Evolutionary conservation across 2,888 invertebrate species (phyloP), one percentile per base, ranked within the genome.

Genomic region (Steinernema hermaphroditum): DNA sequence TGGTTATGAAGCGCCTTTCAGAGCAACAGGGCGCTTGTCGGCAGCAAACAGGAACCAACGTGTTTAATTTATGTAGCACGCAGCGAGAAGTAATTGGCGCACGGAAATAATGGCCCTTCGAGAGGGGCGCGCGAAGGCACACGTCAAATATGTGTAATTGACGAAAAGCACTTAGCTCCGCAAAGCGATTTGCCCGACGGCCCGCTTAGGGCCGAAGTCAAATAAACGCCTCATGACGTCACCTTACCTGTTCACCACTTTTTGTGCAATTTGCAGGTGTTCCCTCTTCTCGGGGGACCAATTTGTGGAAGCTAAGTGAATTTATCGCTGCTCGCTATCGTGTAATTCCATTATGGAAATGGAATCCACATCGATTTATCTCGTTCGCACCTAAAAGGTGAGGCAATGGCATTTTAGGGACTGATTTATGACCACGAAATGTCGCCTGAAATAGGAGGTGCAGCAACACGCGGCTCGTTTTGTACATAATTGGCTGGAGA

Each of bases 81-180:
- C 54, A 6, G n/a, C 54, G 54, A 9, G 19, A 54, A 54, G 54
- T 54, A 54, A 54, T 54, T 54, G 54, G 54, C 27, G 54, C 54
- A 54, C 54, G 27, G 54, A 54, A 54, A 54, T 54, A 54, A 54
- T 54, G 54, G 54, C 54, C 54, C 54, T 54, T 54, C 54, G 54
- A 24, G 27, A 14, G 54, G 12, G 6, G 27, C 54, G 54, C 22
- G 54, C 54, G 54, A 54, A 14, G 54, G 54, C 54, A 54, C 54
- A 54, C 54, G 54, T 54, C 54, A 54, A 54, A 54, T 54, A 54
- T 54, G 54, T 54, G 54, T 54, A 54, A 54, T 54, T 54, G 54
- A 54, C 54, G 54, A 54, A 54, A 54, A 54, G 54, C 54, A 54
- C 54, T 54, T 54, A 54, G 19, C 54, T 54, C 54, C 19, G n/a